Base-by-base conservation (phyloP, 2,888 invertebrate species). In the Leptopilina syphax region DNA sequence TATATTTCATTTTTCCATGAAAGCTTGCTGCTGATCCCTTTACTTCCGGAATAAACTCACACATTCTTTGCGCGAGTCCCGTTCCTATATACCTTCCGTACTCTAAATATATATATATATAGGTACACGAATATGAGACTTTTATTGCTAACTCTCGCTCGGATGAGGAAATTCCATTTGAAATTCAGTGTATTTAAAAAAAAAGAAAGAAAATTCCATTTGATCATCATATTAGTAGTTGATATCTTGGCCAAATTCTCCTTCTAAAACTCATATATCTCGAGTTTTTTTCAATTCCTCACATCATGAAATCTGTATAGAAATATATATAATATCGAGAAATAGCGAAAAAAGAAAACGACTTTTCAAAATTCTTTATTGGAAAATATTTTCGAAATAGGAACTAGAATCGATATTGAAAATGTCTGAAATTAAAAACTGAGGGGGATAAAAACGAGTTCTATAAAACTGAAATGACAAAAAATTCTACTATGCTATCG, bases 1-100 rank as follows among this genome's bases (percentile, higher is more conserved):
- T 57, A 73, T 73, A 73, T 73, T 54, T 73, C 57, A 73, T 73
- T 73, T 73, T 73, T 57, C 73, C n/a, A 73, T 57, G 57, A 73
- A 73, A 73, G 73, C 57, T 57, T 65, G 24, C 63, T 73, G n/a
- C 57, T 73, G 73, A 73, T 73, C 73, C 57, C 57, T 73, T 57
- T 57, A 73, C 73, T 73, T 73, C 73, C 57, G n/a, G 57, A 54
- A 73, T 73, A 73, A 73, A 73, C 73, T 73, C 57, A 34, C 34
- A 73, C 57, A 54, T 57, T 73, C 57, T 57, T 73, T n/a, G 9
- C 70, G 9, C 70, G 24, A 70, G 24, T 50, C n/a, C 73, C n/a
- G 57, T 34, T 73, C 57, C 50, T 50, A 50, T 50, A 50, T 57
- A 57, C 73, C 34, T 73, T 18, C 34, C n/a, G 34, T 34, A 57